Evolutionary conservation across 2,888 invertebrate genomes (phyloP).

Genomic region (Leptopilina drosophilae): DNA sequence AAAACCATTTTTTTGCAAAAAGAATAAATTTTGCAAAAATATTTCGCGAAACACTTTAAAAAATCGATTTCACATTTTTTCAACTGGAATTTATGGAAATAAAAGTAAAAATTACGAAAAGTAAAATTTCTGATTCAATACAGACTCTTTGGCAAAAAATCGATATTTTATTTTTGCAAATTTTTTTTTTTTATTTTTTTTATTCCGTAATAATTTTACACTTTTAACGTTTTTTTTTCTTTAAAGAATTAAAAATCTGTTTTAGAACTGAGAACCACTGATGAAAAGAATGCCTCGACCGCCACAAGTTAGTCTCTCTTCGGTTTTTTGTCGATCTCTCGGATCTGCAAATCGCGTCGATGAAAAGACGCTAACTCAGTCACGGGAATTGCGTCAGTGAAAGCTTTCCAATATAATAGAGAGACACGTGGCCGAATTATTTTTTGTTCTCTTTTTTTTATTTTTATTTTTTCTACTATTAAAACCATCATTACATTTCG

Average conservation of each 20-base stretch:
- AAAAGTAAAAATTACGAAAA: no score
- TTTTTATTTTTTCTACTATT: no score
- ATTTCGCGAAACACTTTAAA: no score
- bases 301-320: constrained; percentile 42
- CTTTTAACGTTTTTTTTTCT: background rate
- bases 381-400: constrained; percentile 33
- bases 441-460: no score
- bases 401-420: constrained; percentile 6
- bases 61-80: no score
- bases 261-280: constrained; percentile 46
- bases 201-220: constrained; percentile 9
- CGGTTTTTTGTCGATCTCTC: constrained; percentile 49
- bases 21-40: no score
- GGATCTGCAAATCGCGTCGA: constrained; percentile 43
- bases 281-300: constrained; percentile 49
- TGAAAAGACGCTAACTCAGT: constrained; percentile 29
- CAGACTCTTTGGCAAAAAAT: no score
- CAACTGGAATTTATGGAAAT: no score
- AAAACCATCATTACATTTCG: background rate
- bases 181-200: background rate
- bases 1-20: no score
- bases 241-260: background rate
- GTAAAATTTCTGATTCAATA: no score
- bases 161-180: no score
- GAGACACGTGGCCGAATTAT: constrained; percentile 18